Percentiles rank a stretch among this genome's conserved stretches.
phyloP scores from a whole-genome alignment of 64 coral and sea anemone genomes.

The Montipora cactus region DNA sequence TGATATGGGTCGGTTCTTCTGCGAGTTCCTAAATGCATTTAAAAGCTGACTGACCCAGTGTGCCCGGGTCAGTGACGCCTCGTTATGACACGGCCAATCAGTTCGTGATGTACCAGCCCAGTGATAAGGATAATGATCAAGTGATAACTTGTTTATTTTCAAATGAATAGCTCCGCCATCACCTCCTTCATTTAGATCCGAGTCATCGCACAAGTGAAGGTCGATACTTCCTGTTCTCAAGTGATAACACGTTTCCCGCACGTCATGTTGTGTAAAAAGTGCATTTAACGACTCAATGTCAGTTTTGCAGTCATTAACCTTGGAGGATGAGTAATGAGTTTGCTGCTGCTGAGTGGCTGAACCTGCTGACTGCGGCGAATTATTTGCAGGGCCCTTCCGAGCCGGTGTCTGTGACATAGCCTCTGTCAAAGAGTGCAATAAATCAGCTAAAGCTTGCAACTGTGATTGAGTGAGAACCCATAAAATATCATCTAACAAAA shows the following conservation, averaged over 20 bases:
- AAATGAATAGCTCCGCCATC: constrained; percentile 96
- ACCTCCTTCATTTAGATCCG: constrained; percentile 34
- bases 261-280: constrained; percentile 83
- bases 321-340: constrained; percentile 61
- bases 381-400: constrained; percentile 36
- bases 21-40: constrained; percentile 81
- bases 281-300: constrained; percentile 58
- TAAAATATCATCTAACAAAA: constrained; percentile 92
- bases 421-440: constrained; percentile 82
- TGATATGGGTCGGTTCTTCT: constrained; percentile 51
- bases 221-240: constrained; percentile 95
- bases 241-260: constrained; percentile 91
- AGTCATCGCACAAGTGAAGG: constrained; percentile 95
- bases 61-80: constrained; percentile 88
- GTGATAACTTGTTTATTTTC: constrained; percentile 83
- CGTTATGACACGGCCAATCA: constrained; percentile 91
- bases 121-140: constrained; percentile 95
- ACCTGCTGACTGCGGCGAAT: constrained; percentile 10
- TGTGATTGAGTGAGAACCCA: constrained; percentile 96
- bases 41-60: constrained; percentile 94
- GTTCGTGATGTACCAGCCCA: constrained; percentile 86
- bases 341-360: constrained; percentile 64
- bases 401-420: constrained; percentile 52
- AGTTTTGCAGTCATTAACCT: constrained; percentile 43
- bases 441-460: constrained; percentile 74